Evolutionary conservation across 1,140 invertebrate genomes (phyloP), one percentile per base, ranked within the genome.

Genomic region (Trichoplusia ni): DNA sequence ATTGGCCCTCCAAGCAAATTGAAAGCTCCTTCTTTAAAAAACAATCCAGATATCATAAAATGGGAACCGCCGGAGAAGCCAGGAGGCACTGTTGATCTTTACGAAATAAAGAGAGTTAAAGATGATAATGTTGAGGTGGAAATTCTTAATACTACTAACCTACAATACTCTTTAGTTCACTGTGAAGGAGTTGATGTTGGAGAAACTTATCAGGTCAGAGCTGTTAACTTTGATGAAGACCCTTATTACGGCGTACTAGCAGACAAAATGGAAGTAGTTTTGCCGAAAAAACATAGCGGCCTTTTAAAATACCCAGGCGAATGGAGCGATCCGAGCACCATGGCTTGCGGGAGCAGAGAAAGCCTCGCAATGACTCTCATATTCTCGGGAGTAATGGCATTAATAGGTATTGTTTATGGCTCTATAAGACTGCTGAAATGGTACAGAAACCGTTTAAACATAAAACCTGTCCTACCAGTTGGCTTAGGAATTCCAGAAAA

Each of bases 81-180:
- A 0, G 95, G 94, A 69, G 96, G 95, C 1, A 89, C 87, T 54
- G 69, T 93, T 6, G 86, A 94, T 75, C 90, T 90, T 62, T 95
- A 94, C 75, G 90, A 94, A 79, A 79, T 93, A 19, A 82, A 65
- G 69, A 81, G 90, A 44, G 68, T 89, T 5, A 86, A 82, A 71
- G 86, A 90, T 77, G 77, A 83, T 38, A 70, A 73, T 27, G 37
- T 73, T 58, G 62, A 68, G 54, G 76, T 67, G 62, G 81, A 87
- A 51, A 76, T 85, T 18, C 69, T 77, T 27, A 91, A 91, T 59
- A 84, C 83, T 38, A 89, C 86, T 37, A 77, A 86, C 13, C 69
- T 85, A 23, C 67, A 65, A 19, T 70, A 54, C 27, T 58, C 74
- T 11, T 51, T 86, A 18, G 69, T 56, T 42, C 70, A 81, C 13